These are phyloP conservation scores for Dasysyrphus tricinctus DNA, from an alignment of 2,888 invertebrate genomes.

Conservation along the genomic window DNA sequence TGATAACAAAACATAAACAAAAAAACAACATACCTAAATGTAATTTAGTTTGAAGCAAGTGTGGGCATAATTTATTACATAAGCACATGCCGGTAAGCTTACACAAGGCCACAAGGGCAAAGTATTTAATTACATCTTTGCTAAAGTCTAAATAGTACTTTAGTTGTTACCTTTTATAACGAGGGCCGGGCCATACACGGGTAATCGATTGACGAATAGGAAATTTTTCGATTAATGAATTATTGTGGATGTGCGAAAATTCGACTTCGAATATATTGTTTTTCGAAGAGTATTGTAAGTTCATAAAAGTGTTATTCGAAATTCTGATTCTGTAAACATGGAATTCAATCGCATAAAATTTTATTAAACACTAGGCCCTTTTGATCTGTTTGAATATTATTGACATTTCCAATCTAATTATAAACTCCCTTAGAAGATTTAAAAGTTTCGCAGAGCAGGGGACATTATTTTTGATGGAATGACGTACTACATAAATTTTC, in stretches of 20 bases:
- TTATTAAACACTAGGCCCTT: no score
- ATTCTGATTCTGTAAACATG: no score
- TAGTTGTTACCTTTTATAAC: no score
- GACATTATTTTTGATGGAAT: not conserved
- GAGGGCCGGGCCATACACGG: no score
- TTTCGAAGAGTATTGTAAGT: not conserved
- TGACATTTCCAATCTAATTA: no score
- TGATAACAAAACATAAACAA: slow-evolving; percentile 62
- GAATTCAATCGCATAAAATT: no score
- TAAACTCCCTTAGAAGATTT: no score
- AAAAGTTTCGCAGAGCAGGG: not conserved
- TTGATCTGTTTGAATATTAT: no score
- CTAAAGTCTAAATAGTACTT: slow-evolving; percentile 24
- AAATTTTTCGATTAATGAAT: not conserved
- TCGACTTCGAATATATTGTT: not conserved
- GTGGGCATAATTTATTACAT: slow-evolving; percentile 63
- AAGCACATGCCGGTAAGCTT: slow-evolving; percentile 58
- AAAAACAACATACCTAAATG: slow-evolving; percentile 47
- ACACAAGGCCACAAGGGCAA: slow-evolving; percentile 32
- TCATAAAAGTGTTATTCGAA: not conserved
- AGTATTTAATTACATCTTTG: slow-evolving; percentile 49
- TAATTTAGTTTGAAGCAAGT: slow-evolving; percentile 57
- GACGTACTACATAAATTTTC: not conserved
- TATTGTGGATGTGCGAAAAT: not conserved
- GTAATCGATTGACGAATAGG: not conserved